Evolutionary conservation across 2,797 vertebrate species (phyloP), one percentile per base, ranked within the genome.

Genomic region (Cuculus canorus): DNA sequence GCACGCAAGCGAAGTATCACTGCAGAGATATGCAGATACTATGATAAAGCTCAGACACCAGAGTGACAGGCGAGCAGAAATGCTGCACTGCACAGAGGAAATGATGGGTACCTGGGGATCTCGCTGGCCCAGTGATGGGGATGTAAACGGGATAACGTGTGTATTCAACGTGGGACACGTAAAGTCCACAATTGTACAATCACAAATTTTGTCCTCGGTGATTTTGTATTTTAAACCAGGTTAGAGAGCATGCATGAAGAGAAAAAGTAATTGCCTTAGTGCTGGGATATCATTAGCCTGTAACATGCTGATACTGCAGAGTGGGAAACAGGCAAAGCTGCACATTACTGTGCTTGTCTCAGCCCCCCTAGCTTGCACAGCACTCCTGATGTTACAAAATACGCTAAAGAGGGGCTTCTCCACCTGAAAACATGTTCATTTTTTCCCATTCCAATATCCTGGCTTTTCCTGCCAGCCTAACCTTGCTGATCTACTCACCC

Each of bases 21-120:
- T 96, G 96, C 96, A 95, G 96, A 88, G 95, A 88, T 86, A 95
- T 72, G 88, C 92, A 96, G 94, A 93, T 79, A 86, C 82, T 78
- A 43, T 3, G 0, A 68, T 92, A 90, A 84, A 90, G 60, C 56
- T 52, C 68, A 86, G 50, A 43, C 56, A 66, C 63, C 52, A 27
- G 3, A 50, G 56, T 86, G 85, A 88, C 61, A 71, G 83, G 57
- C 1, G 9, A 82, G 73, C 82, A 70, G 70, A 68, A 93, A 65
- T 80, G 91, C 88, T 94, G 94, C 95, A 88, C 80, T 93, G 83
- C 92, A 84, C 57, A 10, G 60, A 32, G 45, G 75, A 87, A 70
- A 52, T 0, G 5, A 33, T 5, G 81, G 39, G 65, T 28, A 54
- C 39, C 60, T 0, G 1, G 19, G 50, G 81, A 47, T 52, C 66